phyloP scores from a whole-genome alignment of 30 jellyfish, hydroid and myxozoan species.

The Clytia hemisphaerica region DNA sequence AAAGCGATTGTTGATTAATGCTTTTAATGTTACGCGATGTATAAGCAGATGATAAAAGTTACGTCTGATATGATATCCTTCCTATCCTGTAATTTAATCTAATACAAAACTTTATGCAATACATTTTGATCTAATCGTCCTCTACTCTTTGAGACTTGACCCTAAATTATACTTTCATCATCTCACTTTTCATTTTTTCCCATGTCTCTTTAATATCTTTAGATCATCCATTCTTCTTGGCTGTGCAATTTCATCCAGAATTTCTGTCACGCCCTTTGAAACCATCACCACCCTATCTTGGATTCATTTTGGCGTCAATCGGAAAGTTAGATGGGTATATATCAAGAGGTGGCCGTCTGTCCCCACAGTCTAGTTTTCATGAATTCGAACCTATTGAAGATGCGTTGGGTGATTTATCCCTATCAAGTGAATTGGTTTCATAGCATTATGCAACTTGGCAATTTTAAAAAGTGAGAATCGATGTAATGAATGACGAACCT shows the following conservation, averaged over 20 bases:
- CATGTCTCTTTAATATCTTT: too few species aligned
- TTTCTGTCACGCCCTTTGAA: constrained; percentile 90
- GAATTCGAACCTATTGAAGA: constrained; percentile 26
- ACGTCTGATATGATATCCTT: too few species aligned
- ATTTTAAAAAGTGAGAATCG: too few species aligned
- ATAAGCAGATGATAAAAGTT: too few species aligned
- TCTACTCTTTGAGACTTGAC: too few species aligned
- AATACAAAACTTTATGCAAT: background rate
- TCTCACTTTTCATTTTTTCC: too few species aligned
- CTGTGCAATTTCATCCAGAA: constrained; percentile 97
- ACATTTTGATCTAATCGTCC: too few species aligned
- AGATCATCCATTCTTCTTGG: constrained; percentile 93
- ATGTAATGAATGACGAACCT: too few species aligned
- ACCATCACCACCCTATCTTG: constrained; percentile 96
- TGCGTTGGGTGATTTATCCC: background rate
- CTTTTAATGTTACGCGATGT: background rate
- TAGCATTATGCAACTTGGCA: too few species aligned
- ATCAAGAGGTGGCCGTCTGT: constrained; percentile 77
- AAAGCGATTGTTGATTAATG: background rate
- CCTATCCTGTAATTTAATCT: background rate
- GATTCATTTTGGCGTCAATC: constrained; percentile 80
- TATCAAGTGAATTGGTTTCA: too few species aligned
- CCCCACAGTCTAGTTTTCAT: constrained; percentile 72
- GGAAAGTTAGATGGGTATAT: constrained; percentile 53
- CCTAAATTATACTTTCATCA: too few species aligned